phyloP scores from a whole-genome alignment of 2,113 vertebrate genomes.

The Fulmarus glacialis region DNA sequence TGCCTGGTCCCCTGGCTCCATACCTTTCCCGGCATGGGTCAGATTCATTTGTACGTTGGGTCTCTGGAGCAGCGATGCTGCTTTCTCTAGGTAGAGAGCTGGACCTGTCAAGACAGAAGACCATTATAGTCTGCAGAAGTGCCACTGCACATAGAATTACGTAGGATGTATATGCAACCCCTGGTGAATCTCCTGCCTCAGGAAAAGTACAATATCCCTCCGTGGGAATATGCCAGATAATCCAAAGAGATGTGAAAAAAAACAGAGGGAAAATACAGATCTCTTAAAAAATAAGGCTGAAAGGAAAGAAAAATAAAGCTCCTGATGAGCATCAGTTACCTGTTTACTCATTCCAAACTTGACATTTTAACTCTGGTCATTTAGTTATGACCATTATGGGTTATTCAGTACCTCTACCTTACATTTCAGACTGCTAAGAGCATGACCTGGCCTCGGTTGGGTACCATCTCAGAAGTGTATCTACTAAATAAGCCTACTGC shows the following conservation, averaged over 20 bases:
- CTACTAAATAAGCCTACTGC: background rate
- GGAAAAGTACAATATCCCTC: background rate
- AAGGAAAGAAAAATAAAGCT: background rate
- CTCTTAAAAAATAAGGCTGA: background rate
- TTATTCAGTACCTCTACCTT: background rate
- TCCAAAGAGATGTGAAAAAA: background rate
- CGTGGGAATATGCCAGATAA: background rate
- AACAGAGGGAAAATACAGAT: background rate
- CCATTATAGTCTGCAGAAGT: rapidly evolving
- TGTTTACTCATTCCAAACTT: background rate
- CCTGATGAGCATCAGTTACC: background rate
- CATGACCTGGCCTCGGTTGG: background rate
- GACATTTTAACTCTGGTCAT: background rate
- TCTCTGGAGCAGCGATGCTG: background rate
- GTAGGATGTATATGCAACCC: background rate
- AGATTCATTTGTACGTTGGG: rapidly evolving
- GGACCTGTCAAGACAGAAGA: background rate
- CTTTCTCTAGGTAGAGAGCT: background rate
- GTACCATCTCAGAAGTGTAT: background rate
- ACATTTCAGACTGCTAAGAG: background rate
- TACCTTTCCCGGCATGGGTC: background rate
- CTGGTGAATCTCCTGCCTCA: background rate
- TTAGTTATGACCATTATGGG: background rate
- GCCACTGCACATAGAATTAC: background rate
- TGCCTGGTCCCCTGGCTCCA: rapidly evolving